These are phyloP conservation scores for Galago senegalensis DNA, from an alignment of 2,797 vertebrate genomes.

Conservation along the genomic window DNA sequence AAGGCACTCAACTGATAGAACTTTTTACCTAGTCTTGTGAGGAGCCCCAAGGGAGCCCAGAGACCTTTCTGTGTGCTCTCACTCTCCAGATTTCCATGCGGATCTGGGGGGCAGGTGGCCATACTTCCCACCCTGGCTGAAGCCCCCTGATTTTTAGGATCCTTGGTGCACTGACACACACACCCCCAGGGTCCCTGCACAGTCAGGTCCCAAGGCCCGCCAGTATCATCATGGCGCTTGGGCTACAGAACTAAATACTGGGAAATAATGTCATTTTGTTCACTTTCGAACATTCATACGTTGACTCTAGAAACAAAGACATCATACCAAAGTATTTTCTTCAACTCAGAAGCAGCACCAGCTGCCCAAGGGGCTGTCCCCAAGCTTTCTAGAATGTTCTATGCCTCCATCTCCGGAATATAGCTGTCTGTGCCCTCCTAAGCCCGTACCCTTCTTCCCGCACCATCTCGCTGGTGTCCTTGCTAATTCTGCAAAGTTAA, in stretches of 20 bases:
- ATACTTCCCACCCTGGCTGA: background rate
- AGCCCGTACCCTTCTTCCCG: background rate
- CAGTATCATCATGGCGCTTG: rapidly evolving
- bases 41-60: background rate
- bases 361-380: background rate
- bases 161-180: no score
- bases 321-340: background rate
- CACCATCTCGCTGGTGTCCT: constrained; percentile 66
- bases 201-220: background rate
- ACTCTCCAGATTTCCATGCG: no score
- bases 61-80: background rate
- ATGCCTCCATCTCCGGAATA: constrained; percentile 53
- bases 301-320: constrained; percentile 1
- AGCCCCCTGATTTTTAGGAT: background rate
- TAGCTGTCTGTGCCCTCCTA: constrained; percentile 27
- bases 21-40: background rate
- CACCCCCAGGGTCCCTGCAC: rapidly evolving
- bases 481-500: constrained; percentile 85
- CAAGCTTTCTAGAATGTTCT: background rate
- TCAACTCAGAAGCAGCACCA: background rate
- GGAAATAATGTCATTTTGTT: background rate
- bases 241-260: background rate
- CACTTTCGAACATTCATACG: background rate
- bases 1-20: no score
- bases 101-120: background rate